phyloP scores from a whole-genome alignment of 2,888 invertebrate species.

The Drosophila maculinotata region DNA sequence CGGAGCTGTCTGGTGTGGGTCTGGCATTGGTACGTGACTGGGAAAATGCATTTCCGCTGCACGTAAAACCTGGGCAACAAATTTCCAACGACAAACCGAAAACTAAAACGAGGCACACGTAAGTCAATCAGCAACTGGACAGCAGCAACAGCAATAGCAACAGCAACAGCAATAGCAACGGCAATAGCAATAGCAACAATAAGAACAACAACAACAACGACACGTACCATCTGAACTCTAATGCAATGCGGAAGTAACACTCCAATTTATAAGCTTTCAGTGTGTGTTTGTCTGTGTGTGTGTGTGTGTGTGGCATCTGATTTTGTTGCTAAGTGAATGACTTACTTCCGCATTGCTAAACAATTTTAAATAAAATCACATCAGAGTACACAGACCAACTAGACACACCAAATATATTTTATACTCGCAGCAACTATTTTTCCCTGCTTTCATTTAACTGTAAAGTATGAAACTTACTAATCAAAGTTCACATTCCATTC shows the following conservation, averaged over 20 bases:
- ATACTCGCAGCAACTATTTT: neutral
- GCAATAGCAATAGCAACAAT: neutral
- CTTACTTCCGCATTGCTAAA: conserved; percentile 75
- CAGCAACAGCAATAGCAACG: conserved; percentile 9
- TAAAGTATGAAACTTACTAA: no score
- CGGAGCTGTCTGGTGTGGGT: conserved; percentile 44
- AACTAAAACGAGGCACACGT: conserved; percentile 74
- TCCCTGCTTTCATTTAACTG: no score
- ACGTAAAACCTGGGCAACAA: conserved; percentile 64
- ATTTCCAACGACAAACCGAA: conserved; percentile 70
- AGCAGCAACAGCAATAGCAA: conserved; percentile 31
- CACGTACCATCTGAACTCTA: conserved; percentile 56
- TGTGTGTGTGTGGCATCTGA: conserved; percentile 50
- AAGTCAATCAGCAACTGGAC: conserved; percentile 76
- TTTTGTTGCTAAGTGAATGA: conserved; percentile 79
- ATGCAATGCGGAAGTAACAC: conserved; percentile 80
- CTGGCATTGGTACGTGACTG: conserved; percentile 68
- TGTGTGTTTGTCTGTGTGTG: conserved; percentile 26
- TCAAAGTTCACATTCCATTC: no score
- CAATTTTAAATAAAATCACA: conserved; percentile 76
- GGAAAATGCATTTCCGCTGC: conserved; percentile 79
- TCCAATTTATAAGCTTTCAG: conserved; percentile 59
- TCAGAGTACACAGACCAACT: conserved; percentile 24
- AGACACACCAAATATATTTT: no score
- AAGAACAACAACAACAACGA: conserved; percentile 23